Conservation (phyloP, 2,797 vertebrate genomes). For the Periparus ater region DNA sequence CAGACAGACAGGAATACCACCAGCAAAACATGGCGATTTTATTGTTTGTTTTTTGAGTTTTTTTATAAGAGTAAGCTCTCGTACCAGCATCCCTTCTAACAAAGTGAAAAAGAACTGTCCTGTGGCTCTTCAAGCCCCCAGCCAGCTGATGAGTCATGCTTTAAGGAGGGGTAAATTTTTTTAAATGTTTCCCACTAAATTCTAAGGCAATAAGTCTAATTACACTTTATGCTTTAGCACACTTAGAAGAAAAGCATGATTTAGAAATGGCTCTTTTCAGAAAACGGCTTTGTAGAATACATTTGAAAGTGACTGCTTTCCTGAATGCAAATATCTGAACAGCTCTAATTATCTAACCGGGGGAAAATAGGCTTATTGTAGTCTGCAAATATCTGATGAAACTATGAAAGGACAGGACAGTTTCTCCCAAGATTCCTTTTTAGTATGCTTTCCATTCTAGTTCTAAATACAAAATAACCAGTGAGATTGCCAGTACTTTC, state of each 20-base stretch:
- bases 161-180: slow-evolving; percentile 1
- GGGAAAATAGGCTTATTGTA: slow-evolving; percentile 12
- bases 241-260: slow-evolving; percentile 57
- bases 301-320: slow-evolving; percentile 54
- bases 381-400: slow-evolving; percentile 28
- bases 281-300: slow-evolving; percentile 30
- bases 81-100: not conserved
- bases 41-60: not conserved
- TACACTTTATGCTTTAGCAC: slow-evolving; percentile 41
- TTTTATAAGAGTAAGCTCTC: not conserved
- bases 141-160: not conserved
- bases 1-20: not conserved
- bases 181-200: slow-evolving; percentile 2
- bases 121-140: not conserved
- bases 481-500: not conserved
- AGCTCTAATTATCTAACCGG: slow-evolving; percentile 53
- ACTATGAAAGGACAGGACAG: not conserved
- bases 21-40: not conserved
- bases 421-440: slow-evolving; percentile 26
- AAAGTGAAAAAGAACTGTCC: not conserved
- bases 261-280: slow-evolving; percentile 52
- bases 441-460: not conserved
- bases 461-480: slow-evolving; percentile 10
- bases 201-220: slow-evolving; percentile 52
- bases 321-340: slow-evolving; percentile 52